These are phyloP conservation scores for Brienomyrus brachyistius DNA, from an alignment of 2,113 vertebrate genomes.

Conservation along the genomic window DNA sequence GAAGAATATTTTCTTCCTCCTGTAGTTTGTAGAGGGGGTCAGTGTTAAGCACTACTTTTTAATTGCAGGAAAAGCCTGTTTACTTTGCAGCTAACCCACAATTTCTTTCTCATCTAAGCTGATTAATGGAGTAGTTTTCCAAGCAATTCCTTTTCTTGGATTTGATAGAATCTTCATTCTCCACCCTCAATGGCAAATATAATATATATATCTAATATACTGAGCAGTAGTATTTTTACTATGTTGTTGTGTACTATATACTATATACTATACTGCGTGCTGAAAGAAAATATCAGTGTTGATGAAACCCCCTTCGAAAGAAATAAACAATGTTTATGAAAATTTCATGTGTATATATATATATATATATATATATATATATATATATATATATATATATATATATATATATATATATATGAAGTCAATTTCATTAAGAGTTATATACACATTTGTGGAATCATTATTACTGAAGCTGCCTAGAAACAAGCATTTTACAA, in stretches of 20 bases:
- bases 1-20: not conserved
- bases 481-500: not conserved
- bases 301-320: not conserved
- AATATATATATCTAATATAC: no score
- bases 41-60: not conserved
- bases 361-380: no score
- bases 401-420: no score
- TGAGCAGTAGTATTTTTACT: no score
- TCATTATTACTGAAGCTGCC: no score
- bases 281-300: not conserved
- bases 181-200: not conserved
- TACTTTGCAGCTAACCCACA: not conserved
- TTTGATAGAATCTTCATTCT: not conserved
- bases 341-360: not conserved
- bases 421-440: no score
- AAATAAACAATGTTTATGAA: not conserved
- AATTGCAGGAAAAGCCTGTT: not conserved
- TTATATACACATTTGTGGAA: no score
- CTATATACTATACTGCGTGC: not conserved
- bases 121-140: slow-evolving; percentile 3
- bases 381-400: no score
- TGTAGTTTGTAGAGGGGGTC: not conserved
- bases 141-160: not conserved
- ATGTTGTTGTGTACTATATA: no score
- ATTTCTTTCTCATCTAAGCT: not conserved